A percentile compares a stretch with the other conserved stretches of the same genome.
Conservation (phyloP, 2,888 invertebrate species). For the Sympetrum striolatum region DNA sequence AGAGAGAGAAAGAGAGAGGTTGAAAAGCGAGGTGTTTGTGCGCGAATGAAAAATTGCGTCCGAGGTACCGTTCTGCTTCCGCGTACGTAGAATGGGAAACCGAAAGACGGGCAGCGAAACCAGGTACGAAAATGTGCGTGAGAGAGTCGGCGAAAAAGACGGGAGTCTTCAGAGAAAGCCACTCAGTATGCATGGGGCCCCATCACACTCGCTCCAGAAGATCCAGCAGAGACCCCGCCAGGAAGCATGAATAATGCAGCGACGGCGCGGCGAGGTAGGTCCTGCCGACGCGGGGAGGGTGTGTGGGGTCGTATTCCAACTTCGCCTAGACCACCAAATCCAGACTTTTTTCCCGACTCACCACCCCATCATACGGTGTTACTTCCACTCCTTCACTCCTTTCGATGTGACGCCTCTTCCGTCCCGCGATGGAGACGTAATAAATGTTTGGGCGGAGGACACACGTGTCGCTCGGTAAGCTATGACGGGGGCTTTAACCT, state of each 20-base stretch:
- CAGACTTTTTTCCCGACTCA: background rate
- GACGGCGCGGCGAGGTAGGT: background rate
- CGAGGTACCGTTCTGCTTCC: background rate
- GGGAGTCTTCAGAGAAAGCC: background rate
- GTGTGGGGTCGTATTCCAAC: background rate
- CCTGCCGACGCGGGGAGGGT: background rate
- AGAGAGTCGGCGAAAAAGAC: background rate
- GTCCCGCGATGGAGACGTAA: background rate
- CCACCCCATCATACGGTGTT: background rate
- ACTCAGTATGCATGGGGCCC: conserved; percentile 12
- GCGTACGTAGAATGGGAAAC: background rate
- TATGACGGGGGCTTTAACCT: background rate
- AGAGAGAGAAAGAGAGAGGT: background rate
- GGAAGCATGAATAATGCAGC: conserved; percentile 7
- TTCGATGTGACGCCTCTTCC: too few species aligned
- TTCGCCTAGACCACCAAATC: background rate
- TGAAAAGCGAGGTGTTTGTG: background rate
- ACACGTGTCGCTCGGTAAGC: background rate
- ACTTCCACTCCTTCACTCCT: too few species aligned
- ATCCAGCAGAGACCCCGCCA: background rate
- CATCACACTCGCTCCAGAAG: conserved; percentile 18
- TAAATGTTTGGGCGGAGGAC: background rate
- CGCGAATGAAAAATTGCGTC: background rate
- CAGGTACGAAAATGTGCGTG: background rate
- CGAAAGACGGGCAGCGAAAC: background rate